Evolutionary conservation across 1,140 invertebrate genomes (phyloP).

Genomic region (Pogonomyrmex barbatus): DNA sequence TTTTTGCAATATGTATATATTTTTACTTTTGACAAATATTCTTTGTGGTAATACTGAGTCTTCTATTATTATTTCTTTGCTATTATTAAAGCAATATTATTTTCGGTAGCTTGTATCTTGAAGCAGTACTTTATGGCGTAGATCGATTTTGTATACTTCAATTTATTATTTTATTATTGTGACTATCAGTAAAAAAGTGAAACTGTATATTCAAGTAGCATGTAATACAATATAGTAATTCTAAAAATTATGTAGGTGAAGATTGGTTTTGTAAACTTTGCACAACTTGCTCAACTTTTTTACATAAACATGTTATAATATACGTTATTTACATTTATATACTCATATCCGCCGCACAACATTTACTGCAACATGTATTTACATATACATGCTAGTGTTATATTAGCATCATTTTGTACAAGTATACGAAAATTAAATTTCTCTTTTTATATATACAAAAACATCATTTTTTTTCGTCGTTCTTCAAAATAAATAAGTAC

Average conservation of each 20-base stretch:
- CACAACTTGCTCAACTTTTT: constrained; percentile 5
- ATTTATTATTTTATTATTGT: constrained; percentile 55
- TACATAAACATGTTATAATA: not conserved
- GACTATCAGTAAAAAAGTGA: constrained; percentile 36
- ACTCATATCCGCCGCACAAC: not conserved
- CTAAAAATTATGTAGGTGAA: constrained; percentile 45
- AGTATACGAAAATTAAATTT: constrained; percentile 17
- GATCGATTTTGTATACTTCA: constrained; percentile 50
- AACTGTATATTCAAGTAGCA: constrained; percentile 37
- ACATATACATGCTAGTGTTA: constrained; percentile 5
- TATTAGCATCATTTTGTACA: constrained; percentile 20
- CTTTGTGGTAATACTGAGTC: constrained; percentile 64
- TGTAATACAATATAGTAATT: constrained; percentile 38
- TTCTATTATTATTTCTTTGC: constrained; percentile 60
- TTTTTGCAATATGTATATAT: not conserved
- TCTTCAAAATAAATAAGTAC: not conserved
- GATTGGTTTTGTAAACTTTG: constrained; percentile 48
- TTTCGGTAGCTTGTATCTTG: constrained; percentile 64
- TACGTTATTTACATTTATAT: constrained; percentile 19
- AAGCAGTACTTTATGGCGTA: constrained; percentile 61
- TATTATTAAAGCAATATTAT: constrained; percentile 59
- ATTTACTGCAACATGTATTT: not conserved
- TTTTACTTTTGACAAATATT: constrained; percentile 52
- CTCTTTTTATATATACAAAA: not conserved
- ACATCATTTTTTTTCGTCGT: not conserved